Evolutionary conservation across 2,113 vertebrate species (phyloP), one percentile per base, ranked within the genome.

Genomic region (Ascaphus truei): DNA sequence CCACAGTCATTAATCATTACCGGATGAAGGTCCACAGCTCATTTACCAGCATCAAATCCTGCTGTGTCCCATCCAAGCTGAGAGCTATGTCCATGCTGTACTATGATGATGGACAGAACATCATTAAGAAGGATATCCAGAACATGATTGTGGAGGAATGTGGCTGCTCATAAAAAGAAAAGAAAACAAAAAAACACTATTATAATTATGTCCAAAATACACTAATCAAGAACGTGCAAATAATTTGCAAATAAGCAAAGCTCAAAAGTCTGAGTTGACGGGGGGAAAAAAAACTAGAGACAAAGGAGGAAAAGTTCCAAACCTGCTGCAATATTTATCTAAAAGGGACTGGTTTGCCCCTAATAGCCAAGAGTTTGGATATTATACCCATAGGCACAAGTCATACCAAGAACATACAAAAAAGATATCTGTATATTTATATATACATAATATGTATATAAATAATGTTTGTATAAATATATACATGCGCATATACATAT

Each of bases 141-240:
- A 94, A 98, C 79, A 98, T 99, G 97, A 95, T 99, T 23, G 97
- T 98, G 85, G 97, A 99, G 79, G 97, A 99, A 79, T 99, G 97
- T 47, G 97, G 96, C 30, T 99, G 97, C 76, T 99, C 96, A 0
- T 99, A 98, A 80, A 83, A 0, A 0, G 6, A 0, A 0, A 20
- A 34, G 75, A 79, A 63, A 76, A 68, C 68, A 76, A n/a, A 3
- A 39, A 47, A 63, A 67, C 22, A 5, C 52, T 27, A 16, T 58
- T 30, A n/a, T 6, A 23, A 22, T 47, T 22, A 18, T 20, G 20
- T 55, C 16, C 8, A 71, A 72, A 76, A 81, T 72, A 69, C 72
- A 73, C 59, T 71, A 77, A 82, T 81, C 69, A 58, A 62, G 61
- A 77, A 71, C 27, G 16, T 29, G 58, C 45, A 61, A 51, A 51